A percentile compares a stretch with the other conserved stretches of the same genome.
Evolutionary conservation across 2,113 vertebrate genomes (phyloP).

Genomic region (Carassius gibelio): DNA sequence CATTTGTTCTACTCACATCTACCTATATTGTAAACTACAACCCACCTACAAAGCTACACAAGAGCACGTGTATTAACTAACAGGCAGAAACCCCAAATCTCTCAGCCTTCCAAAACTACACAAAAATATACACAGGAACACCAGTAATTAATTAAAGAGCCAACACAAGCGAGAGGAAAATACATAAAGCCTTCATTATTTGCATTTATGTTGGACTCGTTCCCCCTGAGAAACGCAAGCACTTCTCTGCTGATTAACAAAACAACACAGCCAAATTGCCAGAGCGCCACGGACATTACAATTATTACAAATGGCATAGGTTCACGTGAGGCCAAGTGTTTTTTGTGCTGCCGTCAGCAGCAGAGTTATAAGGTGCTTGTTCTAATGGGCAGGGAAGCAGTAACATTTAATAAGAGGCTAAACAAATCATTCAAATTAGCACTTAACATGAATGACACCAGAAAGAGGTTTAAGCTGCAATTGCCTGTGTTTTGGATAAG

Average conservation of each 20-base stretch:
- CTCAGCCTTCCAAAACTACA: conserved; percentile 22
- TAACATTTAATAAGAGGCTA: conserved; percentile 59
- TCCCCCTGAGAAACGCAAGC: conserved; percentile 49
- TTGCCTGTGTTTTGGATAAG: conserved; percentile 18
- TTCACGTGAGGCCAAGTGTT: conserved; percentile 61
- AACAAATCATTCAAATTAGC: conserved; percentile 58
- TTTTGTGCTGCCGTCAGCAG: conserved; percentile 52
- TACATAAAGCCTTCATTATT: conserved; percentile 56
- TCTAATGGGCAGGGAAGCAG: conserved; percentile 58
- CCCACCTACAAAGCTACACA: conserved; percentile 32
- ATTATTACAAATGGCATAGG: conserved; percentile 51
- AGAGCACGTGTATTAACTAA: conserved; percentile 1
- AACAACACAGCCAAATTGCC: conserved; percentile 58
- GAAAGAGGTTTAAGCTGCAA: conserved; percentile 32
- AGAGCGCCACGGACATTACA: conserved; percentile 49
- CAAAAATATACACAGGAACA: conserved; percentile 47
- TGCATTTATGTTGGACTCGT: conserved; percentile 41
- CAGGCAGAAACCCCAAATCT: conserved; percentile 4
- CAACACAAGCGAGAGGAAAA: conserved; percentile 37
- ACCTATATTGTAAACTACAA: conserved; percentile 28
- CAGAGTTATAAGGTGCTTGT: conserved; percentile 57
- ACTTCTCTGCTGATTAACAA: conserved; percentile 57
- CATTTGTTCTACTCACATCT: conserved; percentile 10
- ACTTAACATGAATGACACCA: conserved; percentile 43
- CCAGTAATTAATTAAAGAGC: conserved; percentile 48